Percentiles rank a stretch among this genome's conserved stretches.
phyloP scores from a whole-genome alignment of 2,888 invertebrate species.

The Ormyrus nitidulus region DNA sequence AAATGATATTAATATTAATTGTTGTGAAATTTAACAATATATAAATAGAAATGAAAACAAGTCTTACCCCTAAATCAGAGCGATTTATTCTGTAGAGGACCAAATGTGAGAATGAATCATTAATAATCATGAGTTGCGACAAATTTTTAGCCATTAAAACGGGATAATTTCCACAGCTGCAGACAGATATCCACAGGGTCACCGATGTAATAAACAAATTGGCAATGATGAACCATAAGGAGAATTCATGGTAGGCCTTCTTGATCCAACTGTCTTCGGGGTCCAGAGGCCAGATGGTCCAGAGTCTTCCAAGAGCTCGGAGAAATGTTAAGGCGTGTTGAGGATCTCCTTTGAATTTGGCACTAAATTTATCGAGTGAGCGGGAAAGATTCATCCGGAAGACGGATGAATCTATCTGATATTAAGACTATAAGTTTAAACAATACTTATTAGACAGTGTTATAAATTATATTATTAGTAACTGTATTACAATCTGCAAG shows the following conservation, averaged over 20 bases:
- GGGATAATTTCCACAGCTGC: conserved; percentile 7
- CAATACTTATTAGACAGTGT: no score
- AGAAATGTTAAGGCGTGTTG: neutral
- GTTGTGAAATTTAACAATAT: conserved; percentile 9
- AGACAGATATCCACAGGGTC: conserved; percentile 25
- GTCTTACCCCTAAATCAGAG: neutral
- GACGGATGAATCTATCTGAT: no score
- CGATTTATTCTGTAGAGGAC: conserved; percentile 31
- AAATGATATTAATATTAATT: neutral
- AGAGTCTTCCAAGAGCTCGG: conserved; percentile 9
- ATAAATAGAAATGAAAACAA: neutral
- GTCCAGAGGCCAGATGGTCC: conserved; percentile 28
- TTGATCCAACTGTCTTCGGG: neutral
- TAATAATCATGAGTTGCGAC: conserved; percentile 33
- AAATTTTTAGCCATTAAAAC: conserved; percentile 30
- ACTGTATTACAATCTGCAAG: no score
- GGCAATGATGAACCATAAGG: conserved; percentile 17
- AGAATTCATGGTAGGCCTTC: conserved; percentile 24
- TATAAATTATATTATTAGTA: no score
- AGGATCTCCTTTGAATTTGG: conserved; percentile 19
- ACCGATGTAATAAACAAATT: conserved; percentile 30
- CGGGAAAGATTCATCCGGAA: neutral
- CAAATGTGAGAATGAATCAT: conserved; percentile 39
- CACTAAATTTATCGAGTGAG: neutral
- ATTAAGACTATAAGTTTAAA: no score